A percentile compares a stretch with the other conserved stretches of the same genome.
phyloP scores from a whole-genome alignment of 2,797 vertebrate species.

The Kryptolebias ocellatus region DNA sequence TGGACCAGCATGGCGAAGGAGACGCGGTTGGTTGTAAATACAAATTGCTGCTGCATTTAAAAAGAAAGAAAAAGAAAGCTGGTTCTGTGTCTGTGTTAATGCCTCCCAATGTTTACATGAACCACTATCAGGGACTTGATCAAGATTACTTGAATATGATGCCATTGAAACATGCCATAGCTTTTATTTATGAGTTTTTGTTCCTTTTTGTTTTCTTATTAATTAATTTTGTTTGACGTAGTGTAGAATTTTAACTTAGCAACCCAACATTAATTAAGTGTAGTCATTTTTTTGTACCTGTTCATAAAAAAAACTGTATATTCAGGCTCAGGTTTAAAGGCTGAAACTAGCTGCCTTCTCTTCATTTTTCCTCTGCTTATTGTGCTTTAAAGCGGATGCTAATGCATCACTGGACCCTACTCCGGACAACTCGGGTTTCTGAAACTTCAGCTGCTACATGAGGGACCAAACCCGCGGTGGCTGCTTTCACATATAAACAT shows the following conservation, averaged over 20 bases:
- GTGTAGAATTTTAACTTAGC: conserved; percentile 65
- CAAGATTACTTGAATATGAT: conserved; percentile 89
- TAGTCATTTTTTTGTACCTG: conserved; percentile 52
- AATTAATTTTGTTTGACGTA: conserved; percentile 55
- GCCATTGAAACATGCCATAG: conserved; percentile 82
- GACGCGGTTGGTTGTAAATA: conserved; percentile 66
- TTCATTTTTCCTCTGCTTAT: conserved; percentile 52
- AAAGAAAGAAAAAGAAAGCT: conserved; percentile 53
- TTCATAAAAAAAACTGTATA: conserved; percentile 51
- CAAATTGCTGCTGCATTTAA: conserved; percentile 84
- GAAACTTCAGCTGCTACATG: conserved; percentile 23
- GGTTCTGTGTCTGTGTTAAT: conserved; percentile 78
- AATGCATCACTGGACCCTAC: conserved; percentile 62
- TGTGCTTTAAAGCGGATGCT: conserved; percentile 74
- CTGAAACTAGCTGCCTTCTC: conserved; percentile 53
- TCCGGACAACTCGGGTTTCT: conserved; percentile 36
- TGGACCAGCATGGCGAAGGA: conserved; percentile 63
- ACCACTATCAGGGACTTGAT: conserved; percentile 88
- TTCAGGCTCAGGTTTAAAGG: conserved; percentile 71
- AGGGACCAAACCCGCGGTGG: conserved; percentile 41
- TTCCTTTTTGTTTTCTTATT: conserved; percentile 25
- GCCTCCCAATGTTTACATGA: conserved; percentile 83
- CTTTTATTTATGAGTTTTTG: conserved; percentile 77
- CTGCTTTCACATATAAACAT: conserved; percentile 56
- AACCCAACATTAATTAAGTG: conserved; percentile 50